Conservation (phyloP, 2,113 vertebrate species). For the Dissostichus mawsoni region DNA sequence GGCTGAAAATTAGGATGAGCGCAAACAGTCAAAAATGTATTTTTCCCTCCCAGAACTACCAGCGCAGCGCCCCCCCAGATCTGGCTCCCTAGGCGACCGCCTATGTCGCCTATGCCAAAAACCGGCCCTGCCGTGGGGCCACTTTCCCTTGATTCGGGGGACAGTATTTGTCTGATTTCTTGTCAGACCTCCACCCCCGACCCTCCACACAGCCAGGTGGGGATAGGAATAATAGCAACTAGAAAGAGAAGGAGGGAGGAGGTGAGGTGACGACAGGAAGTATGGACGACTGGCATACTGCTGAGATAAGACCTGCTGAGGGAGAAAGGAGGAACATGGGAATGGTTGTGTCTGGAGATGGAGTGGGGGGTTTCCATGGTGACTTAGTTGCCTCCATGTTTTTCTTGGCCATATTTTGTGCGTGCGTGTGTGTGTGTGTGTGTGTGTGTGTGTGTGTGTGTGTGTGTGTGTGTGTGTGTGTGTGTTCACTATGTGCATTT, state of each 20-base stretch:
- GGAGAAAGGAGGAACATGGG: constrained; percentile 37
- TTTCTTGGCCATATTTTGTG: constrained; percentile 47
- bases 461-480: constrained; percentile 30
- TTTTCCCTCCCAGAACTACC: no score
- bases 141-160: constrained; percentile 22
- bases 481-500: constrained; percentile 20
- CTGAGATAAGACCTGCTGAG: constrained; percentile 52
- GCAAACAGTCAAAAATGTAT: no score
- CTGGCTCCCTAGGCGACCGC: no score
- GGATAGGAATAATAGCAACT: background rate
- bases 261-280: constrained; percentile 37
- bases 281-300: constrained; percentile 45
- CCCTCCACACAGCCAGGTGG: constrained; percentile 26
- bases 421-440: constrained; percentile 31
- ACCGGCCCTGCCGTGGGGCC: background rate
- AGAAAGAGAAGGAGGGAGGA: background rate
- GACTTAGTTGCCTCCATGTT: constrained; percentile 67
- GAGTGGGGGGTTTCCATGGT: constrained; percentile 74
- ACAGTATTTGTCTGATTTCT: constrained; percentile 27
- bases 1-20: no score
- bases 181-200: constrained; percentile 31
- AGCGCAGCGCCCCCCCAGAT: no score
- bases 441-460: constrained; percentile 18
- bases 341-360: constrained; percentile 45
- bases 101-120: no score